Percentiles rank a stretch among this genome's conserved stretches.
phyloP scores from a whole-genome alignment of 2,888 invertebrate genomes.

The Drosophila maculinotata region DNA sequence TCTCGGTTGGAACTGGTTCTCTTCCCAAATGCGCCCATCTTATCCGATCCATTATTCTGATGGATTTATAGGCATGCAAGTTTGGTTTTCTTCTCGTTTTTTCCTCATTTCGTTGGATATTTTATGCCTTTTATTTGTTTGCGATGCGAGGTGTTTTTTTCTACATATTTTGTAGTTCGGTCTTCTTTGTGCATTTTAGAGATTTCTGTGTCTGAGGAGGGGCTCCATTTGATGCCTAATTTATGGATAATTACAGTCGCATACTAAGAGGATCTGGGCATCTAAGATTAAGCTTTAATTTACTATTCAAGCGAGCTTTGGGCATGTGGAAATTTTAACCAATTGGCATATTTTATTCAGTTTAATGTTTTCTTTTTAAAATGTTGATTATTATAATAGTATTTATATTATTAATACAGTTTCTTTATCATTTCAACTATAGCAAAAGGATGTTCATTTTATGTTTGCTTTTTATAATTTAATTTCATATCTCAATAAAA shows the following conservation, averaged over 20 bases:
- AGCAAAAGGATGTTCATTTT: background rate
- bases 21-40: conserved; percentile 62
- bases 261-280: conserved; percentile 6
- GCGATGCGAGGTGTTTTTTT: conserved; percentile 41
- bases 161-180: conserved; percentile 27
- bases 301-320: conserved; percentile 2
- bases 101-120: conserved; percentile 36
- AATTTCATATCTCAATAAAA: too few species aligned
- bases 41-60: conserved; percentile 81
- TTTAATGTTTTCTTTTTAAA: background rate
- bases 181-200: conserved; percentile 25
- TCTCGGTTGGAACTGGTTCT: conserved; percentile 32
- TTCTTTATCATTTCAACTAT: too few species aligned
- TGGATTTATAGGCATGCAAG: conserved; percentile 78
- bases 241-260: conserved; percentile 8
- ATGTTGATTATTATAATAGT: background rate
- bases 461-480: too few species aligned
- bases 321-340: too few species aligned
- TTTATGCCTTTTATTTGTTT: conserved; percentile 52
- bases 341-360: too few species aligned
- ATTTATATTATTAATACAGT: too few species aligned
- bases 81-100: conserved; percentile 33
- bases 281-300: conserved; percentile 11
- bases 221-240: conserved; percentile 25
- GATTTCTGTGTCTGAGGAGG: conserved; percentile 39